These are phyloP conservation scores for Pao palembangensis DNA, from an alignment of 2,113 vertebrate genomes.

Conservation along the genomic window DNA sequence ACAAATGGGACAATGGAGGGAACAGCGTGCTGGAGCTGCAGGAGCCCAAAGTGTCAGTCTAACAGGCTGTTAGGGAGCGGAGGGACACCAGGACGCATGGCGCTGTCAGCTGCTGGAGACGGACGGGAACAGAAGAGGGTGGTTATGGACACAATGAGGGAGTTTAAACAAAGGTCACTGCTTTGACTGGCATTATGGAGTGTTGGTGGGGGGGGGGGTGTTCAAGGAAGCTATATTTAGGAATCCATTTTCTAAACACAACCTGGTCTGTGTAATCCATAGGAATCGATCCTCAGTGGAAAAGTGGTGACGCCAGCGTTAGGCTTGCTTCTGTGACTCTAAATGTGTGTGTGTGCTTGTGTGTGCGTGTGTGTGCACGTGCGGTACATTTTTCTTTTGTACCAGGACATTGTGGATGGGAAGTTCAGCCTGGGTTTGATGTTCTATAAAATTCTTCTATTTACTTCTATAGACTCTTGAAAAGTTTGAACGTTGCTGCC, in stretches of 20 bases:
- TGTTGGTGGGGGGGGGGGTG: conserved; percentile 4
- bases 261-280: conserved; percentile 23
- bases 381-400: conserved; percentile 15
- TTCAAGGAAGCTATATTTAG: conserved; percentile 42
- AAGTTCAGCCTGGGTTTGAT: no score
- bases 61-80: conserved; percentile 35
- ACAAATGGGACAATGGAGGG: conserved; percentile 16
- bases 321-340: conserved; percentile 24
- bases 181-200: conserved; percentile 21
- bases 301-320: conserved; percentile 18
- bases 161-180: conserved; percentile 38
- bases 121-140: conserved; percentile 1
- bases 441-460: no score
- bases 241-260: background rate
- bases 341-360: background rate
- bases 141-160: conserved; percentile 4
- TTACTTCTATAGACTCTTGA: no score
- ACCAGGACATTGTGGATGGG: background rate
- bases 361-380: background rate
- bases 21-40: conserved; percentile 34
- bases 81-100: conserved; percentile 12
- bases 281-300: conserved; percentile 39
- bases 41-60: conserved; percentile 34
- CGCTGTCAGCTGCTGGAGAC: conserved; percentile 9
- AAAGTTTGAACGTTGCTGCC: background rate